Evolutionary conservation across 2,113 vertebrate genomes (phyloP).

Genomic region (Calypte anna): DNA sequence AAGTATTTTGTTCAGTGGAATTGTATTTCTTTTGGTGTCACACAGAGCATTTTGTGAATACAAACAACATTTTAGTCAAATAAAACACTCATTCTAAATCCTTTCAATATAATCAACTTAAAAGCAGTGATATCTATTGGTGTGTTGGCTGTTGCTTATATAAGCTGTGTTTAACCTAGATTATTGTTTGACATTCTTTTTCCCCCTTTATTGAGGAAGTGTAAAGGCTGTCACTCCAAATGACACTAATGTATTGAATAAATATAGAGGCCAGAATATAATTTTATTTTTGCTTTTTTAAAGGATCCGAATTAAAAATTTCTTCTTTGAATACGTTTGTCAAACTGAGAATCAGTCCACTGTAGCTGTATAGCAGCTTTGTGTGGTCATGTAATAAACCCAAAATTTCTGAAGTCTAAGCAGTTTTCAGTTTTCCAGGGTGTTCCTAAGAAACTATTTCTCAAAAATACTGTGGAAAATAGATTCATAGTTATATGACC

Average conservation of each 20-base stretch:
- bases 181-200: background rate
- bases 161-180: slow-evolving; percentile 38
- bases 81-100: background rate
- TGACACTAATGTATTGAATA: background rate
- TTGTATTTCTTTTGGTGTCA: background rate
- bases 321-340: background rate
- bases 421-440: background rate
- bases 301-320: background rate
- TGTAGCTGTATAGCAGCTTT: background rate
- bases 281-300: background rate
- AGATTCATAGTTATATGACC: background rate
- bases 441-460: background rate
- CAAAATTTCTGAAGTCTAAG: background rate
- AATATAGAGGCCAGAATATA: background rate
- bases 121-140: background rate
- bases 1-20: background rate
- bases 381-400: background rate
- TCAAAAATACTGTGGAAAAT: background rate
- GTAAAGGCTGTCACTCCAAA: background rate
- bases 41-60: background rate
- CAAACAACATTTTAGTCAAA: background rate
- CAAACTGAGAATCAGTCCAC: background rate
- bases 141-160: background rate
- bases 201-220: background rate
- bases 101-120: slow-evolving; percentile 18